Evolutionary conservation across 2,113 vertebrate species (phyloP).

Genomic region (Saguinus midas): DNA sequence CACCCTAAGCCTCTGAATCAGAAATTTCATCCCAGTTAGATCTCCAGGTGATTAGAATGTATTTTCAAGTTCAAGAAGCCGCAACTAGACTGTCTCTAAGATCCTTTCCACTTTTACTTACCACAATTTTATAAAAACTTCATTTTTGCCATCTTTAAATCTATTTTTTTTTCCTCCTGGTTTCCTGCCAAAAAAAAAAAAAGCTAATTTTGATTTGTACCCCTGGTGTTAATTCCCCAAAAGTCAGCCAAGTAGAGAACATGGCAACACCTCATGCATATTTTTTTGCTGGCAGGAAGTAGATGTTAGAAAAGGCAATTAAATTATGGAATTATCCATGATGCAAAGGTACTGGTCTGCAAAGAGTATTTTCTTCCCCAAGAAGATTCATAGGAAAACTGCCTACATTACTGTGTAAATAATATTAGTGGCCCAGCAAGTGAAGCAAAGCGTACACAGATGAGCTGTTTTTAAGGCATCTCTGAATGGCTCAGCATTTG

Average conservation of each 20-base stretch:
- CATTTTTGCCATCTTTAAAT: neutral
- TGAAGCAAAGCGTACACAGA: slow-evolving; percentile 20
- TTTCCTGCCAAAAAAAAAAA: slow-evolving; percentile 2
- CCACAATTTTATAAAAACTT: neutral
- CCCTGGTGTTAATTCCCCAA: slow-evolving; percentile 54
- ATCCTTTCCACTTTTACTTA: neutral
- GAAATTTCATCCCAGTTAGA: neutral
- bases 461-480: slow-evolving; percentile 53
- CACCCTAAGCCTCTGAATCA: neutral
- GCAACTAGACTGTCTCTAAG: neutral
- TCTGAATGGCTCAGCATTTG: slow-evolving; percentile 14
- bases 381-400: slow-evolving; percentile 26
- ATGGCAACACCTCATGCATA: slow-evolving; percentile 47
- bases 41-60: neutral
- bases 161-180: slow-evolving; percentile 51
- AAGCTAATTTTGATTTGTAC: slow-evolving; percentile 65
- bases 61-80: neutral
- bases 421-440: slow-evolving; percentile 32
- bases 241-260: slow-evolving; percentile 61
- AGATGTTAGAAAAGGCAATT: slow-evolving; percentile 67
- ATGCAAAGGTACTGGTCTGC: slow-evolving; percentile 46
- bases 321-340: slow-evolving; percentile 60
- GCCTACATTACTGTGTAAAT: slow-evolving; percentile 60
- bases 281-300: slow-evolving; percentile 57
- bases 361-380: slow-evolving; percentile 48